A percentile compares a stretch with the other conserved stretches of the same genome.
phyloP scores from a whole-genome alignment of 2,113 vertebrate genomes.

The Pachyramphus minor region DNA sequence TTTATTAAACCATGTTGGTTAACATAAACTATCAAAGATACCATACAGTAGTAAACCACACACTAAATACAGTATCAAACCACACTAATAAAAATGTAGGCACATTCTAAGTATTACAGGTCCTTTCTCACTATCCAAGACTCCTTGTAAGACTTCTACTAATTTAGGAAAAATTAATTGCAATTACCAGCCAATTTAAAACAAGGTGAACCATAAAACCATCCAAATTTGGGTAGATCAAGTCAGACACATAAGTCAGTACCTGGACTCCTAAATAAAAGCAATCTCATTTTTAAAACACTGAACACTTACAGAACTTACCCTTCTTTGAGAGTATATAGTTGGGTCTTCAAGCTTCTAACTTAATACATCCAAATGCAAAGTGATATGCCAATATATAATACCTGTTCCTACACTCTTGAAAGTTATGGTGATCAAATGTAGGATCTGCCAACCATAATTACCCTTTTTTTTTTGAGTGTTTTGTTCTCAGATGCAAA shows the following conservation, averaged over 20 bases:
- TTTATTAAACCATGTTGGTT: neutral
- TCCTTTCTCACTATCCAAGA: neutral
- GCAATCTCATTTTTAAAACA: neutral
- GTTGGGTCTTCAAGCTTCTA: neutral
- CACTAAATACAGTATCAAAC: neutral
- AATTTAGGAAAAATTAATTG: neutral
- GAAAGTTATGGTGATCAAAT: neutral
- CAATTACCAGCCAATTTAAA: neutral
- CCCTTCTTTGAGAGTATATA: neutral
- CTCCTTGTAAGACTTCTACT: neutral
- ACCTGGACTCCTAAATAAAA: neutral
- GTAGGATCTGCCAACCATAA: neutral
- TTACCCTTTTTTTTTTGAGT: neutral
- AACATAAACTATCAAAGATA: neutral
- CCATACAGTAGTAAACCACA: neutral
- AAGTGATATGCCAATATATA: neutral
- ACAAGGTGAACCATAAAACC: neutral
- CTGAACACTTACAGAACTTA: neutral
- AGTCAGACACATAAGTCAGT: neutral
- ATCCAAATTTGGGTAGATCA: neutral
- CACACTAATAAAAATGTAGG: accelerated
- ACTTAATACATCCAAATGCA: neutral
- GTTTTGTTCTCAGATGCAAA: neutral
- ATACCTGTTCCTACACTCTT: neutral
- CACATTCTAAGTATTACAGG: neutral